These are phyloP conservation scores for Sinohyriopsis cumingii DNA, from an alignment of 2,888 invertebrate genomes.

Conservation along the genomic window DNA sequence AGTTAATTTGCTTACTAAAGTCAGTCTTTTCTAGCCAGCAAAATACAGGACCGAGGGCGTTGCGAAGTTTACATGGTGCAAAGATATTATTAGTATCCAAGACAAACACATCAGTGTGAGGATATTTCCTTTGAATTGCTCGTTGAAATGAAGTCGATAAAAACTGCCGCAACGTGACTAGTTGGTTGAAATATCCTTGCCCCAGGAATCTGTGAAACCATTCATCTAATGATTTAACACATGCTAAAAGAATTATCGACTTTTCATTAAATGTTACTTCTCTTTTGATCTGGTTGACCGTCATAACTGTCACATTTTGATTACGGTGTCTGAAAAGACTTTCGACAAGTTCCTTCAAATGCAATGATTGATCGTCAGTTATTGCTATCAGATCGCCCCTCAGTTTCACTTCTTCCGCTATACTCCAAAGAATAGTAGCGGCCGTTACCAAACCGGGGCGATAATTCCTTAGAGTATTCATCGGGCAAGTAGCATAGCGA, in stretches of 20 bases:
- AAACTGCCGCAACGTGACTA: no score
- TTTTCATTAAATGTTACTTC: no score
- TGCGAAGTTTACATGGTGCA: not conserved
- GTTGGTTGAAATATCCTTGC: no score
- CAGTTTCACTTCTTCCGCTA: not conserved
- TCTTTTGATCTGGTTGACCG: no score
- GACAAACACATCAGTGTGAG: no score
- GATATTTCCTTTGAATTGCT: no score
- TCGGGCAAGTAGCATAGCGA: not conserved
- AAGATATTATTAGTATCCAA: not conserved
- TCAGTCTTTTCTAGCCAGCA: not conserved
- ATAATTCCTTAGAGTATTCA: not conserved
- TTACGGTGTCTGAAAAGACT: not conserved
- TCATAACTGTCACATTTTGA: not conserved
- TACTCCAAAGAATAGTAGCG: constrained; percentile 1
- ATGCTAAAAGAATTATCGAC: no score
- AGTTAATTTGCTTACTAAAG: no score
- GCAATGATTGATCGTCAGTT: not conserved
- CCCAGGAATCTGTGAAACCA: no score
- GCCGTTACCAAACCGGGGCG: not conserved
- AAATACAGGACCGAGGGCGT: not conserved
- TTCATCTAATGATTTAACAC: no score
- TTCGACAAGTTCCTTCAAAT: no score
- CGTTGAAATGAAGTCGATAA: no score
- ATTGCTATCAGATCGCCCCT: not conserved